A percentile compares a stretch with the other conserved stretches of the same genome.
These are phyloP conservation scores for Calypte anna DNA, from an alignment of 2,113 vertebrate species.

Conservation along the genomic window DNA sequence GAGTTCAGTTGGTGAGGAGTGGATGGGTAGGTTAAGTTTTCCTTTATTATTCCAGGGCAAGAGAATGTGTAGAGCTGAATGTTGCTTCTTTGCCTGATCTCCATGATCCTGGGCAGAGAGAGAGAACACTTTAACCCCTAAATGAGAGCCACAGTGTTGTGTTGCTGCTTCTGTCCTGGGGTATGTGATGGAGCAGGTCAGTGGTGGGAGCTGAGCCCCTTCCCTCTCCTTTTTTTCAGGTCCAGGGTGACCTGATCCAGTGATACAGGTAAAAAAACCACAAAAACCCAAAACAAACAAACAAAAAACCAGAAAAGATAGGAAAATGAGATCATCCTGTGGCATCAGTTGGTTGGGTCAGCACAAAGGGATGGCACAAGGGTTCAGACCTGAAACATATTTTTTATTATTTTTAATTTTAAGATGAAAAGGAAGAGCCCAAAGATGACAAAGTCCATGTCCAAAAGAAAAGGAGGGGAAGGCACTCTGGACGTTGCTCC, in stretches of 20 bases:
- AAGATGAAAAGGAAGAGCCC: neutral
- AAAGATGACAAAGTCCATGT: neutral
- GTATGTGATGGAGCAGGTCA: neutral
- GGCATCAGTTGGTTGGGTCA: neutral
- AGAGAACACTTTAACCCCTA: neutral
- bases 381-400: neutral
- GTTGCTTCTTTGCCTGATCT: neutral
- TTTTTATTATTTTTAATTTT: neutral
- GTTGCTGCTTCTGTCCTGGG: neutral
- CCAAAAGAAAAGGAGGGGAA: neutral
- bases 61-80: neutral
- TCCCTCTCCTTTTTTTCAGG: neutral
- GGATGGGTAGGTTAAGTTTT: neutral
- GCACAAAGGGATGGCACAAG: neutral
- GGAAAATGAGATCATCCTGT: rapidly evolving
- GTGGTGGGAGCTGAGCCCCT: rapidly evolving
- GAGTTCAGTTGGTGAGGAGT: neutral
- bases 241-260: neutral
- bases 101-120: neutral
- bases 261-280: neutral
- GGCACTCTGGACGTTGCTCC: neutral
- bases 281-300: neutral
- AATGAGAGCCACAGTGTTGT: rapidly evolving
- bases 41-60: neutral
- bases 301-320: neutral